A percentile compares a stretch with the other conserved stretches of the same genome.
Conservation (phyloP, 2,113 vertebrate genomes). For the Chionomys nivalis region DNA sequence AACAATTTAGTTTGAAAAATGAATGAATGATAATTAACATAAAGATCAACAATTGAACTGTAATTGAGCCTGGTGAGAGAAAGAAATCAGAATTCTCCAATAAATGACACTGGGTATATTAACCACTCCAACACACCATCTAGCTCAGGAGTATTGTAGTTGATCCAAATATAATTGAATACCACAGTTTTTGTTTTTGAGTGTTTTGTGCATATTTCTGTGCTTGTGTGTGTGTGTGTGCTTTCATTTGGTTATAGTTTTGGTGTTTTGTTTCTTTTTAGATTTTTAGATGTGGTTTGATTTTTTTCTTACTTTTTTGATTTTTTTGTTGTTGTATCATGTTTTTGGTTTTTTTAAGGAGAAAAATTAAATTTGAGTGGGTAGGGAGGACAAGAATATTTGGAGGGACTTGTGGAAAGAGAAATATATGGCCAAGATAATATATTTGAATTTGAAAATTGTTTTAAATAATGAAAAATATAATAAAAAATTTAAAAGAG, state of each 20-base stretch:
- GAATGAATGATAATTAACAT: neutral
- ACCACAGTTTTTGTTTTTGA: neutral
- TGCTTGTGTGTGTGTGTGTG: neutral
- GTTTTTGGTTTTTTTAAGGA: neutral
- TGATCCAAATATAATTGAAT: no score
- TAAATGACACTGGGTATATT: neutral
- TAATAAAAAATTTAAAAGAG: neutral
- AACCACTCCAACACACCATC: no score
- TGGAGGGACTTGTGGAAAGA: neutral
- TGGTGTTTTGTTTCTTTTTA: neutral
- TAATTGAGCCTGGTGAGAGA: neutral
- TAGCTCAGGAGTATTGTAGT: neutral
- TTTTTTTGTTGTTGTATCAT: neutral
- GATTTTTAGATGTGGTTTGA: neutral
- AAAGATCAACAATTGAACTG: neutral
- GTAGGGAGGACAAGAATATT: neutral
- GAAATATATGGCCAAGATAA: neutral
- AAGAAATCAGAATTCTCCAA: neutral
- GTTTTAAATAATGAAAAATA: neutral
- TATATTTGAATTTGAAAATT: neutral
- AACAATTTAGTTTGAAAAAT: neutral
- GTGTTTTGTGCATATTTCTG: neutral
- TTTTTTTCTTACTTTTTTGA: neutral
- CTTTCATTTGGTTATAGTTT: neutral
- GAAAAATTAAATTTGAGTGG: neutral